Evolutionary conservation across 2,113 vertebrate species (phyloP).

Genomic region (Sorex fumeus): DNA sequence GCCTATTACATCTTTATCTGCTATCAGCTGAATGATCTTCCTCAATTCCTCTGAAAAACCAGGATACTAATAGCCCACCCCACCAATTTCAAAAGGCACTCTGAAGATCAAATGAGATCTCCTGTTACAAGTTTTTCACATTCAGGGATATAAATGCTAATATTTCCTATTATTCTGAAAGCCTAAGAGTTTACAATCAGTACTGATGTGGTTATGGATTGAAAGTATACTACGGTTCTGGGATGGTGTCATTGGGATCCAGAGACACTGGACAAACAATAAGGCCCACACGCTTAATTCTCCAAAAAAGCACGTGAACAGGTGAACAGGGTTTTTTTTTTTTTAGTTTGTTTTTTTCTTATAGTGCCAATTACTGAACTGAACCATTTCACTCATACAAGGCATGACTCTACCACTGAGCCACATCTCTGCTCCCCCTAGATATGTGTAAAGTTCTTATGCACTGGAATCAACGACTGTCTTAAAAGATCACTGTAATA

Average conservation of each 20-base stretch:
- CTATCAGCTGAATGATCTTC: neutral
- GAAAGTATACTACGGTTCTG: neutral
- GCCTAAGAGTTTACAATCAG: neutral
- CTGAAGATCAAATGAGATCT: neutral
- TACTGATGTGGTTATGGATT: neutral
- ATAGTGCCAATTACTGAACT: neutral
- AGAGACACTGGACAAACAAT: neutral
- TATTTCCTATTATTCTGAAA: constrained; percentile 19
- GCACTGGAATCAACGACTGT: neutral
- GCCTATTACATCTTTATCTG: neutral
- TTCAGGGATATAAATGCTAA: neutral
- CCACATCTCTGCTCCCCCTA: neutral
- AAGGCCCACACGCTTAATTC: neutral
- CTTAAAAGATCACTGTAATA: constrained; percentile 11
- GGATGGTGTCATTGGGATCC: neutral
- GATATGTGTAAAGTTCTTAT: constrained; percentile 17
- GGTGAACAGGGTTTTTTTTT: no score
- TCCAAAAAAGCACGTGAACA: neutral
- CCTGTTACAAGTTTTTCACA: neutral
- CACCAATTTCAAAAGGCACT: neutral
- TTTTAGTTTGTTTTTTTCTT: no score
- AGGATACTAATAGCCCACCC: neutral
- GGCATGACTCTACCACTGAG: neutral
- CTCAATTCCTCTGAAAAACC: neutral
- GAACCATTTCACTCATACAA: neutral